Percentiles rank a stretch among this genome's conserved stretches.
Conservation (phyloP, 2,888 invertebrate genomes). For the Plebejus anna region DNA sequence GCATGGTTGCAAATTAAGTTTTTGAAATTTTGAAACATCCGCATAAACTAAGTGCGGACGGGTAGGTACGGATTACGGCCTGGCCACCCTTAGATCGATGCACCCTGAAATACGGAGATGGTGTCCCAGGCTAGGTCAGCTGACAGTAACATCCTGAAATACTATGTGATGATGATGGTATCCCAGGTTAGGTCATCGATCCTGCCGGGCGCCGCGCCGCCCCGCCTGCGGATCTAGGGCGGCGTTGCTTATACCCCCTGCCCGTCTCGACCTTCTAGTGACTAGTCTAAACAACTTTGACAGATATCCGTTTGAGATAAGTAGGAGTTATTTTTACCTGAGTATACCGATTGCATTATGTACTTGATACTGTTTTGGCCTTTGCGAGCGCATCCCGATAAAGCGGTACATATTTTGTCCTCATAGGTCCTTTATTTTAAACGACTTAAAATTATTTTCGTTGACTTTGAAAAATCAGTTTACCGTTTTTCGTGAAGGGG, state of each 20-base stretch:
- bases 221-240: conserved; percentile 52
- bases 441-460: too few relatives aligned
- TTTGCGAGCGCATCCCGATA: too few relatives aligned
- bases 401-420: too few relatives aligned
- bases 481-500: too few relatives aligned
- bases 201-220: conserved; percentile 49
- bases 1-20: too few relatives aligned
- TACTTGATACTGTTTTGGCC: neutral
- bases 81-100: too few relatives aligned
- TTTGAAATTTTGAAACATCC: too few relatives aligned
- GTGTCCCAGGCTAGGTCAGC: conserved; percentile 20
- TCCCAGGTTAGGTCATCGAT: conserved; percentile 30
- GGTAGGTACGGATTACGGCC: too few relatives aligned
- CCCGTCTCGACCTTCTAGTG: conserved; percentile 36
- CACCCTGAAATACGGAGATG: neutral
- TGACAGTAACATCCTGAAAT: too few relatives aligned
- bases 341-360: neutral
- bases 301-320: neutral
- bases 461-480: too few relatives aligned
- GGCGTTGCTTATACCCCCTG: conserved; percentile 49
- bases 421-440: too few relatives aligned
- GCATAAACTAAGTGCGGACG: too few relatives aligned
- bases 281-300: conserved; percentile 39
- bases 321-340: neutral
- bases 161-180: neutral